Base-by-base conservation (phyloP, 2,113 vertebrate genomes). In the Polyodon spathula region DNA sequence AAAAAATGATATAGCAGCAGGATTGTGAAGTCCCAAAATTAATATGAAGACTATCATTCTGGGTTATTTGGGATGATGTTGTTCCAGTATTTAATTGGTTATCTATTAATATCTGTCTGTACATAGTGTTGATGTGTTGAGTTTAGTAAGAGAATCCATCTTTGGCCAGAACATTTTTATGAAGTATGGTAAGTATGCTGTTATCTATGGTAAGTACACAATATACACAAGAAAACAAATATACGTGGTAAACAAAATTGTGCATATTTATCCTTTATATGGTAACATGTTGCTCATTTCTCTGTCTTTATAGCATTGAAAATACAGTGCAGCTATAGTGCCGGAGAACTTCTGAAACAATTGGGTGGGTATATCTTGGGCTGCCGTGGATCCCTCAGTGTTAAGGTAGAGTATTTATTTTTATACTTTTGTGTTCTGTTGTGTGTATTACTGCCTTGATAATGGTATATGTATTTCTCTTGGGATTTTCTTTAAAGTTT, bases 241-340 rank as follows among this genome's bases (percentile, higher is more conserved):
- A n/a, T n/a, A 5, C 5, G 8, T 10, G 8, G 44, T 11, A 40
- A 46, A 55, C 4, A 37, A 16, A 37, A 40, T 56, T 50, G 10
- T 39, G 8, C n/a, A 40, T 16, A 60, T 8, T 15, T 41, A 43
- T 63, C 17, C 2, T 48, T 40, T 14, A 3, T 52, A 52, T 48
- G 11, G 15, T 37, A 42, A 6, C 15, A n/a, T 37, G 6, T 48
- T 48, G 16, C 12, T 44, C 17, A 37, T 43, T 8, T 52, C 6
- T 15, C 16, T 52, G 14, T 43, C 10, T 56, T 52, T 4, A 8
- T 41, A 89, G 86, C 83, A 41, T 75, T 87, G 59, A 87, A 85
- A 73, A 88, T 88, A 51, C 85, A 89, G 67, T 84, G 84, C 68
- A 89, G 84, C 42, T 80, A 70, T 14, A 71, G 76, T 64, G 81